Conservation (phyloP, 1,140 invertebrate genomes). For the Procambarus virginalis region DNA sequence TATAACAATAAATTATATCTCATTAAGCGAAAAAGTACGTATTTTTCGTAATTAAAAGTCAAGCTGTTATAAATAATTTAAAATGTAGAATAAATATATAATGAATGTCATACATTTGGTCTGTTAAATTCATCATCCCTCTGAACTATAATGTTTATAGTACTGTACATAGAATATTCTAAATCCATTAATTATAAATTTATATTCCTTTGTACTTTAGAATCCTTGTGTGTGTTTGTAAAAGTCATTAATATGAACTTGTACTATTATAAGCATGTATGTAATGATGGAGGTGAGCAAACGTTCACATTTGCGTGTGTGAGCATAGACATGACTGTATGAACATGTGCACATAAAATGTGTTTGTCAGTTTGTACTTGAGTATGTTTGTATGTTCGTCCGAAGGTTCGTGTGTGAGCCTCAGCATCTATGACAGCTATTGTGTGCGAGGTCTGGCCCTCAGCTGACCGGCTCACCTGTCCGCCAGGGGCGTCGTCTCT, state of each 20-base stretch:
- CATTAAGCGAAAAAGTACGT: no score
- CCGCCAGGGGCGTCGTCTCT: conserved; percentile 14
- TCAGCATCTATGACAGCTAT: no score
- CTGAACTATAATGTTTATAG: not conserved
- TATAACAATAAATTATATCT: no score
- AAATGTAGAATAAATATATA: no score
- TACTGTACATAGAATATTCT: conserved; percentile 10
- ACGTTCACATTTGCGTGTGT: not conserved
- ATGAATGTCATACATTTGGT: no score
- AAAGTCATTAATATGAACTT: not conserved
- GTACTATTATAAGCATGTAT: not conserved
- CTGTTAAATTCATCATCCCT: no score
- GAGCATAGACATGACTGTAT: not conserved
- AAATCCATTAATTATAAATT: conserved; percentile 7
- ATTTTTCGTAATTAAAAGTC: no score
- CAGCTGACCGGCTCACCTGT: conserved; percentile 41
- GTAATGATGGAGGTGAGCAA: no score
- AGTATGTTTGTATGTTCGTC: conserved; percentile 13
- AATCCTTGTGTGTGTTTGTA: conserved; percentile 16
- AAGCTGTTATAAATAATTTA: no score
- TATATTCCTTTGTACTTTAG: conserved; percentile 22
- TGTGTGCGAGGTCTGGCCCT: conserved; percentile 28
- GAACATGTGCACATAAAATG: not conserved
- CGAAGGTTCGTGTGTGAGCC: not conserved
- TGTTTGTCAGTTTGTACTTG: not conserved